Evolutionary conservation across 2,113 vertebrate genomes (phyloP).

Genomic region (Lepus americanus): DNA sequence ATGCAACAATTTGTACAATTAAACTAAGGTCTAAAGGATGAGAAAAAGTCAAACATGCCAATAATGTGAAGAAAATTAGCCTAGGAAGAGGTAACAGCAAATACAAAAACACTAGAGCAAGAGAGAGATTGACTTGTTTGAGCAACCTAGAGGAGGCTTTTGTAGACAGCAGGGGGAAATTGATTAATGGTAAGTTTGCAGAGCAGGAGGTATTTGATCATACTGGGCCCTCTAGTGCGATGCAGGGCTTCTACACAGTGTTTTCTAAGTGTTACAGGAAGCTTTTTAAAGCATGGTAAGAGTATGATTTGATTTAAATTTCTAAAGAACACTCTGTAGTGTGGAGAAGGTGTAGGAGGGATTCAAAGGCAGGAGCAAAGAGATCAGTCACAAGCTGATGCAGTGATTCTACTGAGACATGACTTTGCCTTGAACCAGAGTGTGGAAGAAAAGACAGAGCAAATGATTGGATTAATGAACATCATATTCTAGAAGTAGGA

Average conservation of each 20-base stretch:
- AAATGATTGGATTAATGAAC: background rate
- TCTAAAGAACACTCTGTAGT: background rate
- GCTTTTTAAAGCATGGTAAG: background rate
- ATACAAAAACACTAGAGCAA: background rate
- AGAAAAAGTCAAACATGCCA: background rate
- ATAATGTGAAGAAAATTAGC: background rate
- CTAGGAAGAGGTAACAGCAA: background rate
- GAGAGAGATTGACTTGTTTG: background rate
- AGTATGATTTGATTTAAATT: background rate
- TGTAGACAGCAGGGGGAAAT: background rate
- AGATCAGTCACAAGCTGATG: background rate
- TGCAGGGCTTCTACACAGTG: background rate
- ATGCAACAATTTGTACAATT: background rate
- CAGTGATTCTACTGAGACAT: background rate
- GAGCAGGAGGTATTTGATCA: background rate
- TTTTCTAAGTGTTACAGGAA: background rate
- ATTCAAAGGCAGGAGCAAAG: background rate
- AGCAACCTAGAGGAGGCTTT: background rate
- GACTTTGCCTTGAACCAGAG: background rate
- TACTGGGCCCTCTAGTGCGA: background rate
- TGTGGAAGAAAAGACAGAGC: constrained; percentile 16
- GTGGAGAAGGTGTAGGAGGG: background rate
- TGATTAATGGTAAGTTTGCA: background rate
- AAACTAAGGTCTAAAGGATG: background rate
- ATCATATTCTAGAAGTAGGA: background rate